Base-by-base conservation (phyloP, 2,888 invertebrate genomes). In the Tachina grossa region DNA sequence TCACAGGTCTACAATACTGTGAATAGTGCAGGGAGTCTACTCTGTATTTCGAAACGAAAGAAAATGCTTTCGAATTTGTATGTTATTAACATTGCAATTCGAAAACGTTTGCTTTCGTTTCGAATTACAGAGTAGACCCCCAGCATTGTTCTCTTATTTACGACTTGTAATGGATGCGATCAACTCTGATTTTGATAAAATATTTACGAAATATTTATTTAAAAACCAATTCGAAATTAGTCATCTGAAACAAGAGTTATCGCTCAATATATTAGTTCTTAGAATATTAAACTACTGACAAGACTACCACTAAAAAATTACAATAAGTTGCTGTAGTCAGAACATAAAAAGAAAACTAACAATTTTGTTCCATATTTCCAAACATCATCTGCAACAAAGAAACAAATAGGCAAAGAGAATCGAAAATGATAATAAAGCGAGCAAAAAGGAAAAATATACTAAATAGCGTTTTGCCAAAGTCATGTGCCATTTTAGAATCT, bases 401-500 rank as follows among this genome's bases (percentile, higher is more conserved):
- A 49, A 51, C 63, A 31, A 31, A 31, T 31, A 31, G 11, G 16
- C 39, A 47, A 22, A 55, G 14, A 55, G 49, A 45, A 66, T n/a
- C n/a, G 19, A 19, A n/a, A 53, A 49, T 5, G 4, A 43, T 39
- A 57, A 49, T 10, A 39, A 65, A 66, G 49, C 1, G 19, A 57
- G 57, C 5, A 45, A 65, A 51, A 66, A 59, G 22, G 5, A 19
- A 49, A 31, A 66, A 45, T n/a, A 22, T 74, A n/a, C 59, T 61
- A 9, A 51, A 81, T 66, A 55, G 22, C 49, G 47, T n/a, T 53
- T 81, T 85, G 68, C 63, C 65, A 85, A 85, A 85, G 85, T 85
- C 82, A 83, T 85, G 85, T 79, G 82, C 82, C 82, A 85, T 85
- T 85, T 85, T 82, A n/a, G n/a, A n/a, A n/a, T n/a, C n/a, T n/a